A percentile compares a stretch with the other conserved stretches of the same genome.
Evolutionary conservation across 2,113 vertebrate species (phyloP).

Genomic region (Hypanus sabinus): DNA sequence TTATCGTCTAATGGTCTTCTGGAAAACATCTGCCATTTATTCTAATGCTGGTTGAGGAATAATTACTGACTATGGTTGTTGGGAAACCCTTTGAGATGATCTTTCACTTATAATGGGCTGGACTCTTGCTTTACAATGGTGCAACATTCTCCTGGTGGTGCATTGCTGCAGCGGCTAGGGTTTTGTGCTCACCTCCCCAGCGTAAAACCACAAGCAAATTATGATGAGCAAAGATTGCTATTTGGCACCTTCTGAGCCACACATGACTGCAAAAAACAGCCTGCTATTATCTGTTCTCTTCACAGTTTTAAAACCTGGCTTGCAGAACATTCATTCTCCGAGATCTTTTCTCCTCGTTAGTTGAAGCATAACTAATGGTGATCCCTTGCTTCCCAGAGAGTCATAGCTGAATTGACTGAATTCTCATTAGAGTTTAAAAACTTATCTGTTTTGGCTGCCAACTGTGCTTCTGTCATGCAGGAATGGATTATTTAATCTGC

Average conservation of each 20-base stretch:
- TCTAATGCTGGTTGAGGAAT: too few species aligned
- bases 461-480: background rate
- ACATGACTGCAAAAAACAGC: background rate
- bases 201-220: background rate
- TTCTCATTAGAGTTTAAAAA: constrained; percentile 35
- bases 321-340: background rate
- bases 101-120: too few species aligned
- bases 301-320: constrained; percentile 17
- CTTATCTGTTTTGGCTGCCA: constrained; percentile 26
- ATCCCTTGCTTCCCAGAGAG: constrained; percentile 32
- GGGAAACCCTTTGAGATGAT: too few species aligned
- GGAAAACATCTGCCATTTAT: too few species aligned
- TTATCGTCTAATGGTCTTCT: too few species aligned
- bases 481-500: constrained; percentile 31
- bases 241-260: background rate
- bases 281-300: background rate
- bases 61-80: too few species aligned
- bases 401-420: constrained; percentile 32
- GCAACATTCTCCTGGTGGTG: too few species aligned
- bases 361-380: constrained; percentile 25
- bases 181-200: background rate
- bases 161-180: background rate
- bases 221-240: background rate
- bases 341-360: background rate
- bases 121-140: too few species aligned